Evolutionary conservation across 1,140 invertebrate genomes (phyloP).

Genomic region (Monochamus saltuarius): DNA sequence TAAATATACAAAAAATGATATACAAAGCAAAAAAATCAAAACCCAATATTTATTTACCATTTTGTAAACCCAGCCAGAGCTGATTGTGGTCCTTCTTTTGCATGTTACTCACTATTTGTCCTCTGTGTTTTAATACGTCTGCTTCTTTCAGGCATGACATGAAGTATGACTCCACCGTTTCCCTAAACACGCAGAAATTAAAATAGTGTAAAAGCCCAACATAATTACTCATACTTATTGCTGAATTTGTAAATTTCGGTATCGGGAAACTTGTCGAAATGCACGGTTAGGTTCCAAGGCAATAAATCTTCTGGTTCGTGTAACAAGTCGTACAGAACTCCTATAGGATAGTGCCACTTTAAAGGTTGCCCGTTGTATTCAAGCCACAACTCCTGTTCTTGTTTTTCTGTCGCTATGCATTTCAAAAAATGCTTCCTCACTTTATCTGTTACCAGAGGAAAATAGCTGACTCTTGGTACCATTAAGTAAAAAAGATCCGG

Average conservation of each 20-base stretch:
- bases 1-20: constrained; percentile 44
- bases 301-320: constrained; percentile 65
- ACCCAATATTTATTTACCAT: constrained; percentile 65
- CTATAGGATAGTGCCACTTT: constrained; percentile 97
- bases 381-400: constrained; percentile 91
- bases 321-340: constrained; percentile 87
- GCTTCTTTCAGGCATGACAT: constrained; percentile 97
- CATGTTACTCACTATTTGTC: constrained; percentile 90
- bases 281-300: constrained; percentile 94
- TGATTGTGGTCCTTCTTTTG: constrained; percentile 98
- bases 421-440: constrained; percentile 81
- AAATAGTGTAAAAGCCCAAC: constrained; percentile 12
- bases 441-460: constrained; percentile 95
- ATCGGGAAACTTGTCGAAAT: constrained; percentile 91
- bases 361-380: constrained; percentile 90
- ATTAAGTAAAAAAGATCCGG: constrained; percentile 93
- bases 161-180: constrained; percentile 90
- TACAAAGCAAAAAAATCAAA: constrained; percentile 2
- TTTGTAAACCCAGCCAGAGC: constrained; percentile 90
- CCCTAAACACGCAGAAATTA: constrained; percentile 58
- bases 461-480: constrained; percentile 93
- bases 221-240: constrained; percentile 65
- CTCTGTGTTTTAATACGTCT: constrained; percentile 92
- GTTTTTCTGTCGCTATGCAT: constrained; percentile 77
- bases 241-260: constrained; percentile 73